Percentiles rank a stretch among this genome's conserved stretches.
phyloP scores from a whole-genome alignment of 2,797 vertebrate genomes.

The Onychomys torridus region DNA sequence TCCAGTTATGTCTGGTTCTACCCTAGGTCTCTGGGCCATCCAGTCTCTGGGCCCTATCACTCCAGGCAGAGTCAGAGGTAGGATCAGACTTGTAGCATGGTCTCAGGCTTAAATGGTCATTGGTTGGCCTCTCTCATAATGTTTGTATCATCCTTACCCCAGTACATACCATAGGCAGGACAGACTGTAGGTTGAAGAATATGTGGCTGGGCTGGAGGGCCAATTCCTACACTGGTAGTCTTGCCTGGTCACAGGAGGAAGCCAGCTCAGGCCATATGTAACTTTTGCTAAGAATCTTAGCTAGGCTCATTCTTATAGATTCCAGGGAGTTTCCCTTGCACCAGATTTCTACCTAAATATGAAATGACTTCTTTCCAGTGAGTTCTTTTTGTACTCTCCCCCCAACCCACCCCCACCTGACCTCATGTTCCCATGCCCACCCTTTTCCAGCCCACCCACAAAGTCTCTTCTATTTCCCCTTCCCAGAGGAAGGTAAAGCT shows the following conservation, averaged over 20 bases:
- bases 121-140: not conserved
- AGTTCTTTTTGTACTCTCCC: not conserved
- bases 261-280: not conserved
- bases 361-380: not conserved
- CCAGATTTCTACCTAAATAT: not conserved
- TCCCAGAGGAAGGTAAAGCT: not conserved
- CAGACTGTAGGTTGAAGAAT: not conserved
- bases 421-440: not conserved
- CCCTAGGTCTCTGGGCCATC: not conserved
- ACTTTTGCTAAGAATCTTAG: not conserved
- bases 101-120: not conserved
- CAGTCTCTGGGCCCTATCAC: not conserved
- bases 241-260: not conserved
- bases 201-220: not conserved
- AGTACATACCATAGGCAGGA: not conserved
- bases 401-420: not conserved
- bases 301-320: not conserved
- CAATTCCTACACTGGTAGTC: not conserved
- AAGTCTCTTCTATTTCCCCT: not conserved
- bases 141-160: not conserved
- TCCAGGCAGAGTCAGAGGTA: not conserved
- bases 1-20: not conserved
- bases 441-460: not conserved
- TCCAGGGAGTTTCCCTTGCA: not conserved
- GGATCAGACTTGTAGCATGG: not conserved